Evolutionary conservation across 2,113 vertebrate genomes (phyloP).

Genomic region (Pseudorasbora parva): DNA sequence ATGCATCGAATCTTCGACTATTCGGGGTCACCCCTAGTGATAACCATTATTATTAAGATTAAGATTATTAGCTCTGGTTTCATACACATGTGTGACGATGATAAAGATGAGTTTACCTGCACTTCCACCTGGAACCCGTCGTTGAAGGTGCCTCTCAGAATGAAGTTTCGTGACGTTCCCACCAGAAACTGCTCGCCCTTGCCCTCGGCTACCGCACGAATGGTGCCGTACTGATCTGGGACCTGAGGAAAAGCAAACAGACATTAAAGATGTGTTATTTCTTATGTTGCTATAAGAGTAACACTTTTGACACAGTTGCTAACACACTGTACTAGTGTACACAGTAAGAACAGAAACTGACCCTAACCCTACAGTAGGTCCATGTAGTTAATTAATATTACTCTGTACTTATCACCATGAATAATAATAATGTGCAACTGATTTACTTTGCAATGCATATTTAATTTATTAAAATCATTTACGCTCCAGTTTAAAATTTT

Average conservation of each 20-base stretch:
- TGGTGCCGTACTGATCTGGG: constrained; percentile 94
- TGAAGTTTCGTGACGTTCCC: constrained; percentile 94
- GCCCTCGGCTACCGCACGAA: constrained; percentile 93
- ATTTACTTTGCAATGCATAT: not conserved
- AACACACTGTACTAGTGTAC: not conserved
- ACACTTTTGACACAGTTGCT: not conserved
- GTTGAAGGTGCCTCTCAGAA: constrained; percentile 92
- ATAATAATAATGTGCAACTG: not conserved
- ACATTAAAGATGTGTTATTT: not conserved
- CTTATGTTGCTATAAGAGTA: not conserved
- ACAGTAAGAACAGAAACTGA: not conserved
- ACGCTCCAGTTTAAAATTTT: no score
- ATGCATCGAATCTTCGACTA: no score
- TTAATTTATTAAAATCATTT: no score
- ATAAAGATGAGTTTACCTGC: constrained; percentile 78
- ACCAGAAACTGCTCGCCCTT: constrained; percentile 93
- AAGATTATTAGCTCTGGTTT: not conserved
- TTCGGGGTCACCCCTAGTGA: no score
- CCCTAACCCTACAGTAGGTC: not conserved
- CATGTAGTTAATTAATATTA: not conserved
- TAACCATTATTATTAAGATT: not conserved
- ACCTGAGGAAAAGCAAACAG: constrained; percentile 73
- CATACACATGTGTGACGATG: not conserved
- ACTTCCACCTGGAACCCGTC: constrained; percentile 94
- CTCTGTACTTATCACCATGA: not conserved